Evolutionary conservation across 2,797 vertebrate genomes (phyloP), one percentile per base, ranked within the genome.

Genomic region (Pagetopsis macropterus): DNA sequence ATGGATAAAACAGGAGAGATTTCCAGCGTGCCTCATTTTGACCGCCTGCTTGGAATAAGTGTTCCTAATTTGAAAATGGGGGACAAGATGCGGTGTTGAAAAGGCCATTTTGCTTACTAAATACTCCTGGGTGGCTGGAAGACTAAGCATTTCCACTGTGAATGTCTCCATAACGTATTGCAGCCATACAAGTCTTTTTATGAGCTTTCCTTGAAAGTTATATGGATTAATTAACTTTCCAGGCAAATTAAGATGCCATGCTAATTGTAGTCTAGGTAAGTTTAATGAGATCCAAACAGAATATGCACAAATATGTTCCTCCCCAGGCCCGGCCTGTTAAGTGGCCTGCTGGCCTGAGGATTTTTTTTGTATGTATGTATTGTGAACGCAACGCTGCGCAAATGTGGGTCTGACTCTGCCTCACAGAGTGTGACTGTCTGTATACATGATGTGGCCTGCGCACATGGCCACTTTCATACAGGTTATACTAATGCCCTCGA

Each of bases 141-240:
- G 84, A 90, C 83, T 87, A 90, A 92, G 84, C 85, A 84, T 93
- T 92, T 91, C 89, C 91, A 91, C 70, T 87, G 86, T 83, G 77
- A 89, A 77, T 57, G 87, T 82, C 84, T 89, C 81, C 85, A 79
- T 85, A 74, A 82, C 19, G 60, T 76, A 76, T 84, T 85, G 76
- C 73, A 84, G 84, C 82, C 87, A 87, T 87, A 81, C 74, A 57
- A 84, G 84, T 21, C 43, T 3, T 66, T 92, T 91, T 93, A 92
- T 50, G 71, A 88, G 90, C 49, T 81, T 85, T 68, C 83, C 84
- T 88, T 90, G 75, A 84, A 89, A 89, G 87, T 90, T 88, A 90
- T 90, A 76, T 88, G 82, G 88, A 91, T 92, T 88, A 84, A 93
- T 92, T 90, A 90, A 90, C 84, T 91, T 92, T 88, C 86, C 89